Evolutionary conservation across 2,113 vertebrate genomes (phyloP), one percentile per base, ranked within the genome.

Genomic region (Onychostoma macrolepis): DNA sequence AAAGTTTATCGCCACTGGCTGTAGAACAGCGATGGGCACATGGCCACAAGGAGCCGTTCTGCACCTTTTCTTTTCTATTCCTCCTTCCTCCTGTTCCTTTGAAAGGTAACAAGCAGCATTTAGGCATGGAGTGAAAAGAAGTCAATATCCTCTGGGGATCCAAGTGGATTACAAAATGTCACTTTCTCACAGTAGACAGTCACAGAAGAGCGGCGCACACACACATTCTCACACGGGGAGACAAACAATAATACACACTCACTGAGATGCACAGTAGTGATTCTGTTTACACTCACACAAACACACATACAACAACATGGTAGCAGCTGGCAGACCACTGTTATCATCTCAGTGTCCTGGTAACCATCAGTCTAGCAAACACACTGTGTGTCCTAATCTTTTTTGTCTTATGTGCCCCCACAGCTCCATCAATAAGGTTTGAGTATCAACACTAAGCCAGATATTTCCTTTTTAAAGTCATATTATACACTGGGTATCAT

Each of bases 81-180:
- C 53, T 86, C 48, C 13, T 63, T 88, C 28, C 77, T 84, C 65
- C 56, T 65, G 77, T 83, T 78, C 30, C 56, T 86, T 90, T 88
- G 79, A 88, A 90, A 89, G 41, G 74, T 87, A 92, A 90, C 83
- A 86, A 80, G 75, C 61, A 38, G 43, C 82, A 15, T 88, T 89
- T 83, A 86, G 86, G 87, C 88, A 65, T 71, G 67, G 71, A 83
- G 65, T 85, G 80, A 87, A 89, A 90, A 89, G 82, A 79, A 91
- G 83, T 92, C 92, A 85, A 91, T 91, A 92, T 89, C 89, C 89
- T 58, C 50, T 63, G 85, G 89, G 90, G 89, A 87, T 89, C 88
- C 85, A 86, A 81, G 84, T 87, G 91, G 90, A 93, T 92, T 92
- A 92, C 83, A 88, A 77, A 84, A 91, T 92, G 90, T 91, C 92